Percentiles rank a stretch among this genome's conserved stretches.
Evolutionary conservation across 64 coral and sea anemone species (phyloP).

Genomic region (Platygyra sinensis): DNA sequence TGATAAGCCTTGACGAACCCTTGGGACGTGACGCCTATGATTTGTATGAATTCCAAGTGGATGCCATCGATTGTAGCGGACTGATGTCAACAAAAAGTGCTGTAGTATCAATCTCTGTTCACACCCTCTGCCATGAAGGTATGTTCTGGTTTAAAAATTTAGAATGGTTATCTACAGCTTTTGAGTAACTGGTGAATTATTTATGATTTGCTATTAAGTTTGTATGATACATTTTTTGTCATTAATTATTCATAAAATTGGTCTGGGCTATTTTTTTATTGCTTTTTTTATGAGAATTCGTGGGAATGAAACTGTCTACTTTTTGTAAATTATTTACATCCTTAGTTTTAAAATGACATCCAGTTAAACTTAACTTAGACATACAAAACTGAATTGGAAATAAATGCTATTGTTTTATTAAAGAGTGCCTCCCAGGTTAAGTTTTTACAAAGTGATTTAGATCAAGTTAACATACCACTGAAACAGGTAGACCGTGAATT

Average conservation of each 20-base stretch:
- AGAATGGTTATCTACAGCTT: not conserved
- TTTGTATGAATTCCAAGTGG: conserved; percentile 72
- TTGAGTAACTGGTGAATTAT: not conserved
- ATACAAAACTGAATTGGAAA: too few relatives aligned
- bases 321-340: not conserved
- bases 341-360: not conserved
- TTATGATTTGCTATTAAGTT: not conserved
- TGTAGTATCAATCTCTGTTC: conserved; percentile 57
- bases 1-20: conserved; percentile 61
- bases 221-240: not conserved
- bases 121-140: conserved; percentile 75
- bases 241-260: conserved; percentile 8
- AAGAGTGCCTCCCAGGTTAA: too few relatives aligned
- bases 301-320: not conserved
- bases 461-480: too few relatives aligned
- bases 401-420: too few relatives aligned
- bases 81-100: conserved; percentile 57
- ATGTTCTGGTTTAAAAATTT: not conserved
- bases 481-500: too few relatives aligned
- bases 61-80: conserved; percentile 90
- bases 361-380: too few relatives aligned
- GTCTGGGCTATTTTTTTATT: not conserved
- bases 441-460: too few relatives aligned
- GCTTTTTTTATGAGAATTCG: not conserved
- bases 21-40: conserved; percentile 56